Base-by-base conservation (phyloP, 2,113 vertebrate species). In the Abramis brama region DNA sequence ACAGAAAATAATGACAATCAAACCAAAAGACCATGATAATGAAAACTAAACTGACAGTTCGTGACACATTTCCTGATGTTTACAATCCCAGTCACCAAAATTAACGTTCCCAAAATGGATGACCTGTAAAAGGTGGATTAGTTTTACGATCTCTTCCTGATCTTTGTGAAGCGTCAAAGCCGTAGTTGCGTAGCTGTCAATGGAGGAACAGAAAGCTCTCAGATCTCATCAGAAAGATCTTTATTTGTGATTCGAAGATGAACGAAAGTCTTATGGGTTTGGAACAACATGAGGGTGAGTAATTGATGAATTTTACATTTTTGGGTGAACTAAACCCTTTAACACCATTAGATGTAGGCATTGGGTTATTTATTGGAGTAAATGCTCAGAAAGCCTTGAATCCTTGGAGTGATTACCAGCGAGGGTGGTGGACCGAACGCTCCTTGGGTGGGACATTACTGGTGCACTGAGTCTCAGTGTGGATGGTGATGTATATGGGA, bases 371-470 rank as follows among this genome's bases (percentile, higher is more conserved):
- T 71, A 43, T 23, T 71, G 30, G 70, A 39, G 77, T 25, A 8
- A 73, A 86, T 62, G 15, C 15, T 23, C 21, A 30, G 27, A 82
- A 64, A 43, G 55, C 68, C 1, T 23, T 86, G 50, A 79, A 57
- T 27, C 79, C 79, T 2, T 76, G 59, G 79, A 19, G 15, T 66
- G 23, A 82, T 86, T 27, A 86, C 25, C 43, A 62, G 79, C 3
- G 9, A 15, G 21, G 19, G 17, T 6, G 30, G 47, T 66, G 68
- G 70, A 3, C 57, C 43, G 3, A 25, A 75, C 59, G 2, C 7
- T 39, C 7, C 39, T 82, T 13, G 39, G 57, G 2, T 82, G 57
- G 85, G 27, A 52, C 6, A 59, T 76, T 15, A 64, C 50, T 76
- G 71, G 57, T 2, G 36, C 55, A 10, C 9, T 62, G 2, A 47